Conservation (phyloP, 2,797 vertebrate genomes). For the Mus caroli region DNA sequence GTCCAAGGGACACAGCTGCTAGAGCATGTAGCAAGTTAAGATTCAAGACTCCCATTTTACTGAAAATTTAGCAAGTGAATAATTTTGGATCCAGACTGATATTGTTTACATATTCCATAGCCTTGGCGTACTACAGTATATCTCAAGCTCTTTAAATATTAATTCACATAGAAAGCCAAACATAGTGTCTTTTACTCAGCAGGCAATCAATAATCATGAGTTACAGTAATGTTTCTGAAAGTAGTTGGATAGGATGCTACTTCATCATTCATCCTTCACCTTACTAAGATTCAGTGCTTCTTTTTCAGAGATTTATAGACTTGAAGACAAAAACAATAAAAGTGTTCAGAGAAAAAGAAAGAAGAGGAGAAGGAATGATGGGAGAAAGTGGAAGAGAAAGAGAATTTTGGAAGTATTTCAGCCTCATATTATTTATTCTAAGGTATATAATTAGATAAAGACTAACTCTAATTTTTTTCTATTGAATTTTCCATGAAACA, state of each 20-base stretch:
- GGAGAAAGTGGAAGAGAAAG: not conserved
- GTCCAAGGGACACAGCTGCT: constrained; percentile 43
- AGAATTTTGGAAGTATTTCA: not conserved
- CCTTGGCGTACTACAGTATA: constrained; percentile 39
- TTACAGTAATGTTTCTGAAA: constrained; percentile 63
- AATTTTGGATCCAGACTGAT: constrained; percentile 31
- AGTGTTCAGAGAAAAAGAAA: not conserved
- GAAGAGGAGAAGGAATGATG: not conserved
- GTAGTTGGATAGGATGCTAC: constrained; percentile 17
- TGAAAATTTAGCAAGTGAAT: constrained; percentile 53
- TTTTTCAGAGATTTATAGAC: constrained; percentile 51
- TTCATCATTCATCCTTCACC: constrained; percentile 50
- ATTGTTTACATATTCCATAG: constrained; percentile 53
- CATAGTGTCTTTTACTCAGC: constrained; percentile 63
- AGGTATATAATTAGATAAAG: not conserved
- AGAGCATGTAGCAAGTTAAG: constrained; percentile 24
- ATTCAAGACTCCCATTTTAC: not conserved
- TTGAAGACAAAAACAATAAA: constrained; percentile 43
- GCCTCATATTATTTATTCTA: not conserved
- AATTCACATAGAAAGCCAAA: constrained; percentile 73
- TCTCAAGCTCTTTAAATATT: constrained; percentile 76
- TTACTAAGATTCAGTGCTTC: constrained; percentile 28
- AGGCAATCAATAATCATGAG: constrained; percentile 67
- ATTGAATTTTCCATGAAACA: not conserved
- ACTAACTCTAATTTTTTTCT: not conserved